Evolutionary conservation across 2,797 vertebrate genomes (phyloP).

Genomic region (Antennarius maculatus): DNA sequence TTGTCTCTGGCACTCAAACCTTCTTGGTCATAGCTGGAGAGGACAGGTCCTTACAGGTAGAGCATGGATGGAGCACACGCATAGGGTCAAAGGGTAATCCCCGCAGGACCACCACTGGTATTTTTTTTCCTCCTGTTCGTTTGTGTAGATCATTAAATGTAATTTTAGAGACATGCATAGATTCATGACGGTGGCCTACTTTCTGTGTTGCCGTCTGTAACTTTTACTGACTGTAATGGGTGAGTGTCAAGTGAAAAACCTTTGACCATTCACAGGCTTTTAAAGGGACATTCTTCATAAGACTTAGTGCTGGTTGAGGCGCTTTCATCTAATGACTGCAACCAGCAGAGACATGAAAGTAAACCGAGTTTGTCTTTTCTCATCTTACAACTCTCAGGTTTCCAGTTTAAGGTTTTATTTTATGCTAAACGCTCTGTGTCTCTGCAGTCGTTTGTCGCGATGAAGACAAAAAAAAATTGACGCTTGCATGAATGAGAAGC

Average conservation of each 20-base stretch:
- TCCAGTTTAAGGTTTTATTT: constrained; percentile 12
- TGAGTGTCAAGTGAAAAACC: constrained; percentile 16
- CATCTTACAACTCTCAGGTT: neutral
- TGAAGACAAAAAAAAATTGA: constrained; percentile 13
- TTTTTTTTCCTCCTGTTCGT: constrained; percentile 60
- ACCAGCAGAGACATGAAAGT: constrained; percentile 24
- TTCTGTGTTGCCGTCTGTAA: constrained; percentile 18
- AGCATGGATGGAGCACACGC: constrained; percentile 58
- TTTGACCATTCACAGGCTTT: constrained; percentile 1
- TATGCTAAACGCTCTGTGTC: constrained; percentile 10
- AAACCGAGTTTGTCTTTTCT: constrained; percentile 10
- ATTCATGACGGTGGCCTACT: constrained; percentile 26
- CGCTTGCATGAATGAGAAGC: constrained; percentile 24
- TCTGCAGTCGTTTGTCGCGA: constrained; percentile 5
- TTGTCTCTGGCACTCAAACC: constrained; percentile 51
- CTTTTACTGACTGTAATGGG: constrained; percentile 30
- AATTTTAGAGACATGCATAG: constrained; percentile 28
- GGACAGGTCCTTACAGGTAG: constrained; percentile 68
- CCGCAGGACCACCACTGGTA: constrained; percentile 40
- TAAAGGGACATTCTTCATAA: constrained; percentile 3
- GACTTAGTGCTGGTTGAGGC: constrained; percentile 17
- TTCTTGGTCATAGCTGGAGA: constrained; percentile 61
- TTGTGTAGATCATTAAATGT: constrained; percentile 59
- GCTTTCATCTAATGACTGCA: constrained; percentile 13
- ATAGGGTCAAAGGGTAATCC: constrained; percentile 67